Evolutionary conservation across 2,113 vertebrate genomes (phyloP).

Genomic region (Mohoua ochrocephala): DNA sequence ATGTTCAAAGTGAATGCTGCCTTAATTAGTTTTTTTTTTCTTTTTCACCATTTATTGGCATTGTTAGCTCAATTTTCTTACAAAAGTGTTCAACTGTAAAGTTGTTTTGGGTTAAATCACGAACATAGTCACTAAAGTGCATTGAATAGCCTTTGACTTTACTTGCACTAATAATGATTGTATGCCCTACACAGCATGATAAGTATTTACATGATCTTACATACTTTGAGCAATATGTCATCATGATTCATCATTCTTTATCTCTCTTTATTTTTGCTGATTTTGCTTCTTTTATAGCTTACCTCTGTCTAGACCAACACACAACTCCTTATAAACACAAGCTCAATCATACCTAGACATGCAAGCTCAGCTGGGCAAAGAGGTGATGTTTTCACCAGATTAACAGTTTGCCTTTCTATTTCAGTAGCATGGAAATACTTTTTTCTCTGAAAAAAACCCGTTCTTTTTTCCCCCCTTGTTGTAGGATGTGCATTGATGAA

Average conservation of each 20-base stretch:
- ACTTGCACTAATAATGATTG: not conserved
- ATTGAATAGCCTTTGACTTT: not conserved
- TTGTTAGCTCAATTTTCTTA: not conserved
- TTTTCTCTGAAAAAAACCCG: not conserved
- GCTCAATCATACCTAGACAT: not conserved
- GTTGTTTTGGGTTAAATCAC: not conserved
- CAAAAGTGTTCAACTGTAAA: not conserved
- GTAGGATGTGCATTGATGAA: not conserved
- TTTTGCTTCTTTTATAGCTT: not conserved
- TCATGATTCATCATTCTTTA: not conserved
- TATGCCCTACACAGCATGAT: not conserved
- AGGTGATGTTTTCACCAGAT: not conserved
- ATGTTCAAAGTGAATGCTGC: not conserved
- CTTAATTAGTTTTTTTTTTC: not conserved
- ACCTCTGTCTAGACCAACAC: not conserved
- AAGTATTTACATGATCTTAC: not conserved
- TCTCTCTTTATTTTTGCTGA: not conserved
- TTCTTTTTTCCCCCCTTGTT: not conserved
- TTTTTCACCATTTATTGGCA: constrained; percentile 21
- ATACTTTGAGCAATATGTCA: not conserved
- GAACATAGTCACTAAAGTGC: not conserved
- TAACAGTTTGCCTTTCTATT: not conserved
- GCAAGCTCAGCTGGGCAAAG: not conserved
- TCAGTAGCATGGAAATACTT: not conserved
- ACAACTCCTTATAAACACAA: not conserved